Base-by-base conservation (phyloP, 2,797 vertebrate genomes). In the Mormyrus hasselquistii region DNA sequence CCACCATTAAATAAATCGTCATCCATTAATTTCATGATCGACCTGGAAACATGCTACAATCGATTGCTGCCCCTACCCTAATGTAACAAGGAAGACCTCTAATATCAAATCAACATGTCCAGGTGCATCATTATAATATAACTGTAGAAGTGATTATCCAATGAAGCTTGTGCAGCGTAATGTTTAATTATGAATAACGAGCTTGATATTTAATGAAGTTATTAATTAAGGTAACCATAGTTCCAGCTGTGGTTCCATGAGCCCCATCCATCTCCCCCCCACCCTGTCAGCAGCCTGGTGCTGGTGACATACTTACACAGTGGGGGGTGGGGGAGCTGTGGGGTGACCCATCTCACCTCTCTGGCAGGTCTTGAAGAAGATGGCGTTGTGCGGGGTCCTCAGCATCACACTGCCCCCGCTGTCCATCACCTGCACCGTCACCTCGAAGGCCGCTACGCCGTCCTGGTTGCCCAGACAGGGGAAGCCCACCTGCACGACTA, bases 281-380 rank as follows among this genome's bases (percentile, higher is more conserved):
- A 29, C 62, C 25, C 10, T 14, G 25, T 69, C 62, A 34, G 65
- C 14, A 82, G 41, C 19, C 82, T 16, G 9, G 7, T 84, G 44
- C 19, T 9, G n/a, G 19, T 50, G 38, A 84, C 47, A 25, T 84
- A 47, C 12, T 14, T 57, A 34, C 10, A 1, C 52, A 55, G 4
- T 19, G 14, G 52, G 29, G 49, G 84, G 12, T 25, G 52, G 34
- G 34, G 14, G 14, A 4, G n/a, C 16, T 16, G 1, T 52, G 50
- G 52, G 29, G 22, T 12, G 14, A 16, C 5, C 2, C 49, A 29
- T 87, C 53, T 95, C 94, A 98, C 97, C 97, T 97, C 96, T 97
- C 89, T 97, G 97, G 90, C 97, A 98, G 82, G 97, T 97, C 93
- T 98, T 98, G 92, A 98, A 98, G 95, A 98, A 98, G 93, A 98